These are phyloP conservation scores for Hypotaenidia okinawae DNA, from an alignment of 2,797 vertebrate genomes.

Conservation along the genomic window DNA sequence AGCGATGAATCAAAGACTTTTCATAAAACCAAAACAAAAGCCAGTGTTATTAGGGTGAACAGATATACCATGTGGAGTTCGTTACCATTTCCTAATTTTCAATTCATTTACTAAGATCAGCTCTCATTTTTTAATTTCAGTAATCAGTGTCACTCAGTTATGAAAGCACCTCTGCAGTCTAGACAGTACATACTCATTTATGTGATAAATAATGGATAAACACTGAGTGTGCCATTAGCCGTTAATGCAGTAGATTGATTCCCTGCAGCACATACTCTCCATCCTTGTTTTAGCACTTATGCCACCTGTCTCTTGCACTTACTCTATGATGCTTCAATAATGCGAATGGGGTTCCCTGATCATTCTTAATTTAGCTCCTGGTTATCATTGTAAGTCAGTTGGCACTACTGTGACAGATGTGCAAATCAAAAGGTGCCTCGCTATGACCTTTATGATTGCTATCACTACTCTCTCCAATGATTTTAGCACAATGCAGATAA, in stretches of 20 bases:
- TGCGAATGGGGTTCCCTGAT: slow-evolving; percentile 44
- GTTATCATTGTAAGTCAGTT: slow-evolving; percentile 23
- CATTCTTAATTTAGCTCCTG: slow-evolving; percentile 67
- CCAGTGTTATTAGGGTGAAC: not conserved
- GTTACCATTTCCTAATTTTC: slow-evolving; percentile 57
- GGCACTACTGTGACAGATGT: slow-evolving; percentile 9
- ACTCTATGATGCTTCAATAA: slow-evolving; percentile 23
- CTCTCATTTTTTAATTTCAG: slow-evolving; percentile 66
- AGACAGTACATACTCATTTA: slow-evolving; percentile 70
- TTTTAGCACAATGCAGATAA: not conserved
- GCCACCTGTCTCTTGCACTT: slow-evolving; percentile 52
- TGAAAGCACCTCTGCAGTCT: slow-evolving; percentile 68
- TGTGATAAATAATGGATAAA: slow-evolving; percentile 77
- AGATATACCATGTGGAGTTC: slow-evolving; percentile 18
- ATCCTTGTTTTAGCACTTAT: slow-evolving; percentile 63
- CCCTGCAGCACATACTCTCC: slow-evolving; percentile 33
- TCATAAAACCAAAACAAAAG: not conserved
- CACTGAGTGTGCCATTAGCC: slow-evolving; percentile 64
- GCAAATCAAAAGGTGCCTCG: not conserved
- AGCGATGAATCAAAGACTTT: not conserved
- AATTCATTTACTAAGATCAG: slow-evolving; percentile 62
- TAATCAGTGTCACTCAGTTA: slow-evolving; percentile 59
- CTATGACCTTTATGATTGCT: not conserved
- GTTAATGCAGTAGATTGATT: slow-evolving; percentile 68
- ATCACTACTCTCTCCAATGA: not conserved